These are phyloP conservation scores for Sternarchorhynchus goeldii DNA, from an alignment of 2,797 vertebrate species.

Conservation along the genomic window DNA sequence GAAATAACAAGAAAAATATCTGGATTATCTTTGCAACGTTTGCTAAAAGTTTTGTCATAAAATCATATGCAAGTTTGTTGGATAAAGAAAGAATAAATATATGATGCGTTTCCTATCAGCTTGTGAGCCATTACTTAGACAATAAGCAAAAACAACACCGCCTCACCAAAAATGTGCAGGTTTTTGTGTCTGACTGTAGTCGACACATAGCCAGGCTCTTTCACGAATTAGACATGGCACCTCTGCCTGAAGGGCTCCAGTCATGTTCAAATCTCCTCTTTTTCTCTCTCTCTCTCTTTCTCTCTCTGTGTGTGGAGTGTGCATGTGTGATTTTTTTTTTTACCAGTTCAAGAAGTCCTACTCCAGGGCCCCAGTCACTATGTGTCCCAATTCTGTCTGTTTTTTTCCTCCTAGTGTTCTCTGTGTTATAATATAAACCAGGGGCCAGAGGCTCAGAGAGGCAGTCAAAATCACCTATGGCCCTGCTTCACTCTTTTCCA, in stretches of 20 bases:
- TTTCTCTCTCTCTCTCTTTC: background rate
- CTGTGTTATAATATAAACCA: conserved; percentile 54
- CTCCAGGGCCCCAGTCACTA: conserved; percentile 31
- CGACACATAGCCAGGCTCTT: conserved; percentile 29
- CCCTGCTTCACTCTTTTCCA: conserved; percentile 18
- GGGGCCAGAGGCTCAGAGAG: conserved; percentile 32
- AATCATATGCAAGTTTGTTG: background rate
- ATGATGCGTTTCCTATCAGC: background rate
- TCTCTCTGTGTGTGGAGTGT: background rate
- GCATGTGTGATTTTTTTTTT: background rate
- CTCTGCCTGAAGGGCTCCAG: conserved; percentile 28
- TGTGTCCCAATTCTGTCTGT: conserved; percentile 56
- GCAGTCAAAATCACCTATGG: conserved; percentile 30
- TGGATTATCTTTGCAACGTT: background rate
- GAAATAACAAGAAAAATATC: background rate
- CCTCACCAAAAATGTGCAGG: conserved; percentile 11
- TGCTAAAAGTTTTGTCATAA: background rate
- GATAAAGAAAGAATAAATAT: background rate
- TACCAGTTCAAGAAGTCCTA: conserved; percentile 45
- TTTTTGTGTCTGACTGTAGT: conserved; percentile 19
- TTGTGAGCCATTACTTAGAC: background rate
- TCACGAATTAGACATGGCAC: conserved; percentile 46
- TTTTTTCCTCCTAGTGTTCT: conserved; percentile 39
- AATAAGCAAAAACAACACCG: conserved; percentile 21
- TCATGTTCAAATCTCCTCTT: conserved; percentile 25